A percentile compares a stretch with the other conserved stretches of the same genome.
Evolutionary conservation across 53 echinoderm and acorn worm genomes (phyloP).

Genomic region (Arbacia lixula): DNA sequence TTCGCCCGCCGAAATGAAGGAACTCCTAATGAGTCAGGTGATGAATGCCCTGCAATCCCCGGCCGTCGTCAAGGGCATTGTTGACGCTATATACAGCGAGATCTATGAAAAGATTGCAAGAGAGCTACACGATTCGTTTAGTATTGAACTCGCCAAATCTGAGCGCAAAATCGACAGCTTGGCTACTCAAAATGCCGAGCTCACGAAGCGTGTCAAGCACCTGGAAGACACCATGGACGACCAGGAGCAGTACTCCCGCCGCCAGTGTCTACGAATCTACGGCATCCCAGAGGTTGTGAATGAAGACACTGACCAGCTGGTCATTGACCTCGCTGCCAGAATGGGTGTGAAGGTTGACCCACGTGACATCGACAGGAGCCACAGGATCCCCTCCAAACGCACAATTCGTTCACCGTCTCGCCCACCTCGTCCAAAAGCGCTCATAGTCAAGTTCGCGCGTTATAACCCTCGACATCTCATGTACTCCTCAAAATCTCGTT

Average conservation of each 20-base stretch:
- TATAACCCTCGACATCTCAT: conserved; percentile 5
- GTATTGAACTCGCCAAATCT: conserved; percentile 5
- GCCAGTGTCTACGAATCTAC: conserved; percentile 22
- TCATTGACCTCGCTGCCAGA: conserved; percentile 14
- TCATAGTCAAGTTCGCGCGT: conserved; percentile 35
- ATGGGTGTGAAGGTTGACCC: background rate
- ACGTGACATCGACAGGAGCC: conserved; percentile 9
- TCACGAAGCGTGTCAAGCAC: background rate
- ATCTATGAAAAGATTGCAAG: conserved; percentile 35
- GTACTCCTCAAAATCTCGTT: conserved; percentile 14
- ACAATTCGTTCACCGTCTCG: background rate
- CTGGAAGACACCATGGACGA: conserved; percentile 5
- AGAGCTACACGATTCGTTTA: conserved; percentile 26
- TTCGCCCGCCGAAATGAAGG: no score
- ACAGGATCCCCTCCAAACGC: conserved; percentile 9
- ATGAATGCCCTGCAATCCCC: no score
- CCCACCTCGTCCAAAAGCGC: conserved; percentile 1
- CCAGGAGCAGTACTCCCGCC: conserved; percentile 29
- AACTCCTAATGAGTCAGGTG: no score
- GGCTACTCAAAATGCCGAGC: background rate
- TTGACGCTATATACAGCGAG: conserved; percentile 14
- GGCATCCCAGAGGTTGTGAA: conserved; percentile 8
- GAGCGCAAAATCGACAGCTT: background rate
- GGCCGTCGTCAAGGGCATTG: conserved; percentile 13
- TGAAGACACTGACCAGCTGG: conserved; percentile 25